Conservation (phyloP, 1,140 invertebrate species). For the Tetranychus cinnabarinus region DNA sequence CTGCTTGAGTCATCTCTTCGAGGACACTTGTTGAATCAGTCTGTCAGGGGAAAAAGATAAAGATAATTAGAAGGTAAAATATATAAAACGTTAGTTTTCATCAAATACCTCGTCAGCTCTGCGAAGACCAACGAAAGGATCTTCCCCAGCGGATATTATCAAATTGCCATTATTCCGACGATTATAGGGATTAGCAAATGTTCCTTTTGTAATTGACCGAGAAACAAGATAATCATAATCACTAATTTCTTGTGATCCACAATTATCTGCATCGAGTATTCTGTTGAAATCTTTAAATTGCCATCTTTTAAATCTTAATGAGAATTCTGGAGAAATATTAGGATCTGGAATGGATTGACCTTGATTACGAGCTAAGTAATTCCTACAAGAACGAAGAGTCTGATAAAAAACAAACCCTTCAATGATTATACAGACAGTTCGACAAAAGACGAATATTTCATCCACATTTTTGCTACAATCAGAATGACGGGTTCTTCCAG, state of each 20-base stretch:
- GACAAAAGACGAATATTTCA: constrained; percentile 59
- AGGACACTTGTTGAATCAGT: constrained; percentile 40
- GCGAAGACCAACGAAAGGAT: constrained; percentile 67
- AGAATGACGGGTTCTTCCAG: constrained; percentile 28
- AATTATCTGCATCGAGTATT: constrained; percentile 48
- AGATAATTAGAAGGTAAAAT: neutral
- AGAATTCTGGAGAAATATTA: neutral
- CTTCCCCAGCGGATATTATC: constrained; percentile 48
- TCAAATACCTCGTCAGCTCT: constrained; percentile 29
- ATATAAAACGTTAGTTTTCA: too few species aligned
- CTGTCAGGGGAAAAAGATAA: constrained; percentile 20
- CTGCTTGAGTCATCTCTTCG: constrained; percentile 61
- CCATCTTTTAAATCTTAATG: constrained; percentile 52
- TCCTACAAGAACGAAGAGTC: constrained; percentile 47
- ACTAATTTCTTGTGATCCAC: constrained; percentile 33
- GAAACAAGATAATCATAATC: constrained; percentile 65
- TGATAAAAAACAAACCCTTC: constrained; percentile 60
- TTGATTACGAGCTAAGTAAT: constrained; percentile 36
- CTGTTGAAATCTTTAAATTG: constrained; percentile 46
- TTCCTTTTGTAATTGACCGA: constrained; percentile 46
- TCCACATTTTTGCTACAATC: constrained; percentile 26
- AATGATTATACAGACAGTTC: constrained; percentile 46
- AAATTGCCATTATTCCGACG: constrained; percentile 46
- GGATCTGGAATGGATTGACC: neutral
- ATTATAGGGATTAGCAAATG: constrained; percentile 34